A percentile compares a stretch with the other conserved stretches of the same genome.
Conservation (phyloP, 2,113 vertebrate species). For the Pelmatolapia mariae region DNA sequence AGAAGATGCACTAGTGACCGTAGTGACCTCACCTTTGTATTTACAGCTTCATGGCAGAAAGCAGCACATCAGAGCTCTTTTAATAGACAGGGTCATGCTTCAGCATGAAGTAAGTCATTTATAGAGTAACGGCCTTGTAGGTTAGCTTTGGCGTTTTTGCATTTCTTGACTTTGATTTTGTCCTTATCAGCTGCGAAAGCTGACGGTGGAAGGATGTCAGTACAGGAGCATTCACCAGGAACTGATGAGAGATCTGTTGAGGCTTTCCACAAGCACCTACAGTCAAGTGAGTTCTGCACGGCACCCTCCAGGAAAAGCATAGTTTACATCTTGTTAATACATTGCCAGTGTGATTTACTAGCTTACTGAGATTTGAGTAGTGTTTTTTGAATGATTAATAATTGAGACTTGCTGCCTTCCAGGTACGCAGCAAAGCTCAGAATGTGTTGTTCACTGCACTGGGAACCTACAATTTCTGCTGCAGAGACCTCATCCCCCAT, state of each 20-base stretch:
- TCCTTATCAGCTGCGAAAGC: constrained; percentile 80
- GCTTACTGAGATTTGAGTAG: background rate
- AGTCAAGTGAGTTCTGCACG: constrained; percentile 79
- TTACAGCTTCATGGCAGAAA: constrained; percentile 93
- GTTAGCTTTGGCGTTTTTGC: background rate
- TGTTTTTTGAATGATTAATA: background rate
- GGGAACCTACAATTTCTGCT: constrained; percentile 95
- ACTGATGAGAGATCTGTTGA: constrained; percentile 88
- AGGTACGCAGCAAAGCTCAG: constrained; percentile 96
- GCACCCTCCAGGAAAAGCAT: background rate
- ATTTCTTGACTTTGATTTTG: background rate
- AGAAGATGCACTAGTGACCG: background rate
- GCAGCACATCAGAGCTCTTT: constrained; percentile 89
- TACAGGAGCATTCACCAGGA: constrained; percentile 89
- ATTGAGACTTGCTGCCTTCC: background rate
- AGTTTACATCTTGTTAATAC: background rate
- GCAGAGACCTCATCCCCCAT: constrained; percentile 90
- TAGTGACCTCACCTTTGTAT: constrained; percentile 12
- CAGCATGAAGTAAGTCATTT: constrained; percentile 85
- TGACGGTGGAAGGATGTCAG: constrained; percentile 91
- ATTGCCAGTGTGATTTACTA: background rate
- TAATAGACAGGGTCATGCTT: constrained; percentile 96
- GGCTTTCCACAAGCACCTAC: constrained; percentile 93
- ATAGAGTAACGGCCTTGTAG: background rate
- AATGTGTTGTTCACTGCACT: constrained; percentile 90